Conservation (phyloP, 2,113 vertebrate genomes). For the Corapipo altera region DNA sequence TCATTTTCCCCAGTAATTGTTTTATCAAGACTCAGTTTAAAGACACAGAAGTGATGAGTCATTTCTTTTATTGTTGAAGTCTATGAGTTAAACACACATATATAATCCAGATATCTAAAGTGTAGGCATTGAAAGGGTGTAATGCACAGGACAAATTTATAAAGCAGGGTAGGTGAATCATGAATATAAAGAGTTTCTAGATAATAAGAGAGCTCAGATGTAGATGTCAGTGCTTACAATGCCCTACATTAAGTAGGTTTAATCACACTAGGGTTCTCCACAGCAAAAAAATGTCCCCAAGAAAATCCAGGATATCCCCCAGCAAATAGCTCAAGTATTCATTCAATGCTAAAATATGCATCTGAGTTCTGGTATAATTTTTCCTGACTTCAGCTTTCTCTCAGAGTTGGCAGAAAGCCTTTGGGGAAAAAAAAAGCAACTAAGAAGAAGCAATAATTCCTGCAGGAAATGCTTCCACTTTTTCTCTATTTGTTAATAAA, state of each 20-base stretch:
- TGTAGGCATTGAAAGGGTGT: neutral
- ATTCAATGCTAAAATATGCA: neutral
- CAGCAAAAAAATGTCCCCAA: neutral
- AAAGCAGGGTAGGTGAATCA: neutral
- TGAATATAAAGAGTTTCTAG: neutral
- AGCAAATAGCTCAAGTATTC: neutral
- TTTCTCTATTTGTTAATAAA: neutral
- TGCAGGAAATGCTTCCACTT: neutral
- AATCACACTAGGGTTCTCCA: neutral
- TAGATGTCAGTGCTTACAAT: neutral
- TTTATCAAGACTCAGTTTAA: neutral
- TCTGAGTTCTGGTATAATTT: neutral
- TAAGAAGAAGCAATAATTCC: neutral
- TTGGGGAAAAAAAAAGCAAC: rapidly evolving
- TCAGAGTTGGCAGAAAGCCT: neutral
- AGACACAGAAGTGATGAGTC: neutral
- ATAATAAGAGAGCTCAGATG: neutral
- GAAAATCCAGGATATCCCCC: neutral
- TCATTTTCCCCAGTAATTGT: neutral
- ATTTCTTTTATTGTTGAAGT: neutral
- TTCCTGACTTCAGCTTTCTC: neutral
- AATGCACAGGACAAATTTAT: neutral
- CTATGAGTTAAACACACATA: neutral
- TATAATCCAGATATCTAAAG: neutral
- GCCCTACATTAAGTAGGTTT: neutral